phyloP scores from a whole-genome alignment of 1,140 invertebrate species.

The Catajapyx aquilonaris region DNA sequence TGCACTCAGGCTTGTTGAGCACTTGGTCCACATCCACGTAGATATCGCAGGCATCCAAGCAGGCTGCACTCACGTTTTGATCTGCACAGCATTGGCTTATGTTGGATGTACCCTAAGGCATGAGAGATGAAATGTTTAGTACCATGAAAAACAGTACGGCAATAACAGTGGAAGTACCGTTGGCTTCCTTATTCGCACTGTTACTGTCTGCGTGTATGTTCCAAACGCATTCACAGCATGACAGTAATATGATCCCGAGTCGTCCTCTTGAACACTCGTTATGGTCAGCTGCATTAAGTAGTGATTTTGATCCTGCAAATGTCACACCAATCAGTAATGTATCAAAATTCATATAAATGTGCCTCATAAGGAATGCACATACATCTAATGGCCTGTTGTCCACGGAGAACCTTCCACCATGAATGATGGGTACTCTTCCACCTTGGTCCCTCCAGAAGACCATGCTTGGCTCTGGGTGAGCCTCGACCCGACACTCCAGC shows the following conservation, averaged over 20 bases:
- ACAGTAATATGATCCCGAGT: slow-evolving; percentile 57
- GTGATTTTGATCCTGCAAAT: slow-evolving; percentile 27
- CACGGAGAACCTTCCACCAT: slow-evolving; percentile 48
- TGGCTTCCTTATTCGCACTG: slow-evolving; percentile 40
- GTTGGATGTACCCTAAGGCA: slow-evolving; percentile 32
- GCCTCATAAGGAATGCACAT: slow-evolving; percentile 2
- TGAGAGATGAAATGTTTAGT: slow-evolving; percentile 4
- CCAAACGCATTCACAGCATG: slow-evolving; percentile 62
- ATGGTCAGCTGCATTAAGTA: slow-evolving; percentile 50
- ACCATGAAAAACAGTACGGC: not conserved
- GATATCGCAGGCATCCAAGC: slow-evolving; percentile 56
- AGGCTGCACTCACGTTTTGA: slow-evolving; percentile 46
- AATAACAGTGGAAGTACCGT: slow-evolving; percentile 15
- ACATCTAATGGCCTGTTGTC: slow-evolving; percentile 19
- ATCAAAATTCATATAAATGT: too few species aligned
- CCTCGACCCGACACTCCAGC: slow-evolving; percentile 49
- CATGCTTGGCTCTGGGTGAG: slow-evolving; percentile 51
- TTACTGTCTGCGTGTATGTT: slow-evolving; percentile 39
- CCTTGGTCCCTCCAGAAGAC: slow-evolving; percentile 54
- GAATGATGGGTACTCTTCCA: slow-evolving; percentile 42
- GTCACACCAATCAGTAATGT: too few species aligned
- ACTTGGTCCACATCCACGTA: slow-evolving; percentile 59
- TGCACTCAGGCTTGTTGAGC: slow-evolving; percentile 50
- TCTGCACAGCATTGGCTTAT: slow-evolving; percentile 50
- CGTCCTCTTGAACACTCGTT: slow-evolving; percentile 38